phyloP scores from a whole-genome alignment of 2,797 vertebrate genomes.

The Rhinella marina region DNA sequence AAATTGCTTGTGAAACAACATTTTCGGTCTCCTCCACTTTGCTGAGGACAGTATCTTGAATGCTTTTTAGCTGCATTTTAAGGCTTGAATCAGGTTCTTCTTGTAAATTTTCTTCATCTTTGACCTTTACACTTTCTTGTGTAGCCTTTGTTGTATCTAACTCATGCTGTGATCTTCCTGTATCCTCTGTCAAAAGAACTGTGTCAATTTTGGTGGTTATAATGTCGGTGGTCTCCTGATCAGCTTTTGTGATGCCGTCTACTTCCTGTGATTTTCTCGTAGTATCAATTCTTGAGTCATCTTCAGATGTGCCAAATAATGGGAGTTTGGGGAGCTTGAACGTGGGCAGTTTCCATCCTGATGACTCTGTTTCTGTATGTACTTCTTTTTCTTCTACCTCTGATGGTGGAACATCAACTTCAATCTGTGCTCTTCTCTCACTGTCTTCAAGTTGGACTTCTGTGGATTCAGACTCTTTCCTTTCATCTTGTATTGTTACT shows the following conservation, averaged over 20 bases:
- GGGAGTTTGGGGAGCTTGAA: not conserved
- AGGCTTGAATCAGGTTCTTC: not conserved
- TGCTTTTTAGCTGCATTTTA: conserved; percentile 71
- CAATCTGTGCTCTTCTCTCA: not conserved
- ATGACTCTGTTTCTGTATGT: conserved; percentile 6
- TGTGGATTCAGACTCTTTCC: not conserved
- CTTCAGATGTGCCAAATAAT: conserved; percentile 17
- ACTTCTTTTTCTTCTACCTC: not conserved
- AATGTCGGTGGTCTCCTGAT: not conserved
- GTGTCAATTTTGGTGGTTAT: not conserved
- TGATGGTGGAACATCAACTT: not conserved
- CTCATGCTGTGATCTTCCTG: not conserved
- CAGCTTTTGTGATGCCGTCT: not conserved
- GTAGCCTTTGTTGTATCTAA: not conserved
- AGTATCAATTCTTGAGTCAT: not conserved
- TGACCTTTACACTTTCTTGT: not conserved
- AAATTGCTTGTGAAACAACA: not conserved
- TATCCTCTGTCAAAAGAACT: too few relatives aligned
- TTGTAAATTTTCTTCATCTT: not conserved
- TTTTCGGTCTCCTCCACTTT: not conserved
- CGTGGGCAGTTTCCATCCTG: not conserved
- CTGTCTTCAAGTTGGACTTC: not conserved
- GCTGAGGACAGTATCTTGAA: conserved; percentile 61
- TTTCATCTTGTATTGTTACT: not conserved
- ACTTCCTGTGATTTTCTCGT: not conserved